These are phyloP conservation scores for Trissonchulus latispiculum DNA, from an alignment of 2,888 invertebrate species.

Conservation along the genomic window DNA sequence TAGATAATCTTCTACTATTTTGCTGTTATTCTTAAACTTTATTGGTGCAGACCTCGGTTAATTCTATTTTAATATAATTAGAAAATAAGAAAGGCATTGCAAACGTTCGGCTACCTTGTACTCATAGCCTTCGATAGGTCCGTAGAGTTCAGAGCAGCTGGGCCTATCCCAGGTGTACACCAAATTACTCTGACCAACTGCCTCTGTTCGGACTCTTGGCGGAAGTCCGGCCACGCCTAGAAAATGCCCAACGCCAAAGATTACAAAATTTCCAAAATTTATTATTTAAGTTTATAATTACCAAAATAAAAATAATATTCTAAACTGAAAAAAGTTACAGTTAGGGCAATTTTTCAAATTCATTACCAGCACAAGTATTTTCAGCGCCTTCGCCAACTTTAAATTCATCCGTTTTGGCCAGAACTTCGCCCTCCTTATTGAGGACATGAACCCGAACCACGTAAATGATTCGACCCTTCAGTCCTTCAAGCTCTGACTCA, in stretches of 20 bases:
- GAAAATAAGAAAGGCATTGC: neutral
- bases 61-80: too few relatives aligned
- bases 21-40: too few relatives aligned
- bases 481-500: constrained; percentile 18
- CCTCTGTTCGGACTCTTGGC: constrained; percentile 26
- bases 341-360: too few relatives aligned
- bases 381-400: constrained; percentile 32
- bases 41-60: too few relatives aligned
- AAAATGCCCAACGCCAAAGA: too few relatives aligned
- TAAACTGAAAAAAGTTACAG: too few relatives aligned
- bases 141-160: constrained; percentile 35
- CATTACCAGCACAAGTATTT: constrained; percentile 32
- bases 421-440: constrained; percentile 26
- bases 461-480: constrained; percentile 18
- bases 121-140: constrained; percentile 40
- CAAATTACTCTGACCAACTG: constrained; percentile 26
- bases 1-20: too few relatives aligned
- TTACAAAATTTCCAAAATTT: too few relatives aligned
- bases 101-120: constrained; percentile 33
- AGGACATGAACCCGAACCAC: constrained; percentile 22
- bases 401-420: constrained; percentile 37
- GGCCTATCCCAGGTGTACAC: constrained; percentile 32
- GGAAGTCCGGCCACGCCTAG: constrained; percentile 32
- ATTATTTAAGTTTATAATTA: too few relatives aligned
- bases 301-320: too few relatives aligned